These are phyloP conservation scores for Camponotus floridanus DNA, from an alignment of 1,140 invertebrate species.

Conservation along the genomic window DNA sequence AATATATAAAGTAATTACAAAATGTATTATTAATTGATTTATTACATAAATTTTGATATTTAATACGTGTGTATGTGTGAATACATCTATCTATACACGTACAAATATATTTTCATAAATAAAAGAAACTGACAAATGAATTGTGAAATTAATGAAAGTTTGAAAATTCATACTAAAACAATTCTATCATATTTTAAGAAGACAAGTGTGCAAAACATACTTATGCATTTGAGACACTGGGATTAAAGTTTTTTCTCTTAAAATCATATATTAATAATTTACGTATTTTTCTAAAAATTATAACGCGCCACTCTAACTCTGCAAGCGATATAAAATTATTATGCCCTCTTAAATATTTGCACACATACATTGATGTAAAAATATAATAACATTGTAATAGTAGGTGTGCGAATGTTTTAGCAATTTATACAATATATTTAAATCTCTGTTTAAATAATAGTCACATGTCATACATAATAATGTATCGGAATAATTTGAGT, in stretches of 20 bases:
- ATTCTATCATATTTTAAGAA: background rate
- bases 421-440: conserved; percentile 1
- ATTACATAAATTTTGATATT: background rate
- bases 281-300: background rate
- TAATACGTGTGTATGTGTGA: no score
- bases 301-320: background rate
- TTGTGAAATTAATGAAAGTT: no score
- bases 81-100: background rate
- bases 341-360: background rate
- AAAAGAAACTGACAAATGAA: no score
- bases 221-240: no score
- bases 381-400: background rate
- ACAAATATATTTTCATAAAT: no score
- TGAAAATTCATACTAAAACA: background rate
- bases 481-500: background rate
- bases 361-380: background rate
- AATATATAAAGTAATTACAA: background rate
- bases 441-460: background rate
- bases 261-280: background rate
- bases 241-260: background rate
- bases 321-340: background rate
- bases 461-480: background rate
- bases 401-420: background rate
- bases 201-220: no score
- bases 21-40: background rate